phyloP scores from a whole-genome alignment of 2,113 vertebrate species.

The Gymnocephalus cernua region DNA sequence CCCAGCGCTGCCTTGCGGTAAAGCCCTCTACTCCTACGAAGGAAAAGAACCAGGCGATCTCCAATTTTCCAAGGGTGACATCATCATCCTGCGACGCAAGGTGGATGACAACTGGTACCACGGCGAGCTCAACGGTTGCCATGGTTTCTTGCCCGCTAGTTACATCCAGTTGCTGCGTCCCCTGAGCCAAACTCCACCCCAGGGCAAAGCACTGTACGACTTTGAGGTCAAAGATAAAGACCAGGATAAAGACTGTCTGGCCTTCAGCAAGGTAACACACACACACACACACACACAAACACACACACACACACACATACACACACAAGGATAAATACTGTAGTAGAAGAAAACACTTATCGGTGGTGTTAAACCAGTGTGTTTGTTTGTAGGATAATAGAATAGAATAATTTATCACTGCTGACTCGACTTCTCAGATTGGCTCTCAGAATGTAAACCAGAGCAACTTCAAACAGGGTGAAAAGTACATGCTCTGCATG shows the following conservation, averaged over 20 bases:
- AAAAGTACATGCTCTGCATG: not conserved
- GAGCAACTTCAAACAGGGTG: conserved; percentile 15
- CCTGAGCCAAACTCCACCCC: conserved; percentile 92
- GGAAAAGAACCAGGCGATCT: conserved; percentile 97
- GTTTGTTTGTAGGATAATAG: conserved; percentile 40
- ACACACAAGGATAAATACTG: conserved; percentile 25
- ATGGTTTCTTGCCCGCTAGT: conserved; percentile 96
- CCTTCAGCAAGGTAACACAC: conserved; percentile 93
- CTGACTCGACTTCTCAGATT: conserved; percentile 5
- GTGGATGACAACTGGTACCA: conserved; percentile 99
- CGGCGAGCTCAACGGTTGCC: conserved; percentile 93
- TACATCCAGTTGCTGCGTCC: conserved; percentile 95
- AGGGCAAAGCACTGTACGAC: conserved; percentile 98
- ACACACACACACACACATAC: not conserved
- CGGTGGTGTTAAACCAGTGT: conserved; percentile 32
- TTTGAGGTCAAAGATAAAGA: conserved; percentile 98
- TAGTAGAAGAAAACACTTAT: conserved; percentile 32
- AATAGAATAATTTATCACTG: conserved; percentile 54
- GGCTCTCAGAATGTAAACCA: conserved; percentile 40
- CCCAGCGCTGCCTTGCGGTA: conserved; percentile 93
- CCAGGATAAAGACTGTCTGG: conserved; percentile 97
- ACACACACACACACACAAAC: conserved; percentile 1
- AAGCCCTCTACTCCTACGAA: conserved; percentile 95
- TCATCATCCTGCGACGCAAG: conserved; percentile 94
- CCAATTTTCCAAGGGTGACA: conserved; percentile 95